Base-by-base conservation (phyloP, 2,888 invertebrate genomes). In the Phasia obesa region DNA sequence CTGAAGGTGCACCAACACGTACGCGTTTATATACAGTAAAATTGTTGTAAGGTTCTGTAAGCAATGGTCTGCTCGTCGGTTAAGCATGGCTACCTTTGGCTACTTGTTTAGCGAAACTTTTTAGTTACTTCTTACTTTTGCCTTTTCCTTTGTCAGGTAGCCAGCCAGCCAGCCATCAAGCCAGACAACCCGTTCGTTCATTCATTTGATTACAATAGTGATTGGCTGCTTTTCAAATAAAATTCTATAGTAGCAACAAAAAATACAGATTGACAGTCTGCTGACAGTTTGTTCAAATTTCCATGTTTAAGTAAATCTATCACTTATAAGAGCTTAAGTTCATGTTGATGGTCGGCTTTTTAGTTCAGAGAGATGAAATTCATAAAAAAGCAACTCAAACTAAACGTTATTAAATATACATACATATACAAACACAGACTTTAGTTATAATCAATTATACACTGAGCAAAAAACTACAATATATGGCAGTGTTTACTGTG, bases 151-250 rank as follows among this genome's bases (percentile, higher is more conserved):
- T n/a, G 3, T 23, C 6, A 21, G 42, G 17, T 38, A 13, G n/a
- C 5, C n/a, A n/a, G n/a, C n/a, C 2, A 17, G 55, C 44, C 11
- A 31, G 31, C 7, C 31, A 35, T 2, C 35, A 9, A 11, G 11
- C 11, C 35, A 35, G 35, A 9, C 49, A 59, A 13, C 59, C 67
- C 59, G 42, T 31, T 59, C 73, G 53, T 67, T 73, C 73, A 74
- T 73, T 80, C 67, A 80, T 80, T 60, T 60, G 79, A 80, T 80
- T 74, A 74, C 73, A 80, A 80, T 80, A 74, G 73, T 69, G 79
- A 79, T 79, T 73, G 79, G 73, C 67, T 67, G 67, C 53, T 67
- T 67, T 74, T 79, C 53, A 60, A 65, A 71, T 67, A 73, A 67
- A 60, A 79, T 53, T 59, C 25, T 67, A 31, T 42, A 79, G 53